Base-by-base conservation (phyloP, 1,140 invertebrate genomes). In the Plodia interpunctella region DNA sequence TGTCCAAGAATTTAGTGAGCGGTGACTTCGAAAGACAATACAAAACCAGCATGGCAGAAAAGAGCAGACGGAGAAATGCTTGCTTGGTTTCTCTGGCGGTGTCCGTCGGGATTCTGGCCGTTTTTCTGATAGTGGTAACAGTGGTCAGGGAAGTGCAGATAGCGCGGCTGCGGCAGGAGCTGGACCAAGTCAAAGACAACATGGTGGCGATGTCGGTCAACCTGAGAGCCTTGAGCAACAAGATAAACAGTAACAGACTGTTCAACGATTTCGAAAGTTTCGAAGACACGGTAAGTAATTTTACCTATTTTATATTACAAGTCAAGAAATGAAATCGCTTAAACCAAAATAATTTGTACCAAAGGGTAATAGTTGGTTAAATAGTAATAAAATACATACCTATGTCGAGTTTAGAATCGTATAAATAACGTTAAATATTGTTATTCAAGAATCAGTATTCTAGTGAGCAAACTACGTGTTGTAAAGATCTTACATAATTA, bases 1-100 rank as follows among this genome's bases (percentile, higher is more conserved):
- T 80, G 69, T 82, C 83, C 5, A 80, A 86, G 71, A 88, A 86
- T 54, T 76, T 88, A 73, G 81, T 88, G 72, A 80, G 81, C 56
- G 82, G 83, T 55, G 82, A 88, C 51, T 87, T 83, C 58, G 86
- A 88, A 62, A 76, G 76, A 55, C 83, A 83, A 62, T 88, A 80
- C 58, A 70, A 67, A 11, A 70, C 62, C 55, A 62, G 65, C 13
- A 66, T 63, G 57, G 55, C 63, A 61, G 75, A 81, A 60, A 76
- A 78, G 52, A 51, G 25, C 25, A 59, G 64, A 55, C 57, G 70
- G 21, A 60, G 72, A 35, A 66, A 71, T 49, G 67, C 70, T 11
- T 80, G 74, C 63, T 30, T 84, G 32, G 57, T 83, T 13, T 61
- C 63, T 2, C 50, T 80, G 2, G 73, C 70, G 6, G 68, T 76